Base-by-base conservation (phyloP, 92 coral and sea anemone species). In the Porites evermanni region DNA sequence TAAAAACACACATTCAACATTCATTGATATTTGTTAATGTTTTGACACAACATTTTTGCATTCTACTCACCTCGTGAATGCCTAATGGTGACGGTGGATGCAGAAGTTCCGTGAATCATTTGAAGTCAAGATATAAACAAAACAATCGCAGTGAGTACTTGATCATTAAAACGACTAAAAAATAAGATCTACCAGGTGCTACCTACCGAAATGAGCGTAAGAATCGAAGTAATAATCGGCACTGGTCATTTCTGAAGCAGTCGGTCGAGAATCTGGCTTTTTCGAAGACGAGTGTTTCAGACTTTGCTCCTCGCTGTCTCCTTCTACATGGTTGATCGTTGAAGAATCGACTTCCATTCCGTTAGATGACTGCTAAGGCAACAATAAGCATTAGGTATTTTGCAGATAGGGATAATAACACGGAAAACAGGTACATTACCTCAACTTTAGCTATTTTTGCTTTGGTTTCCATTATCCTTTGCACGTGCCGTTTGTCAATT, bases 221-320 rank as follows among this genome's bases (percentile, higher is more conserved):
- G 99, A 96, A 81, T 96, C 99, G 78, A 96, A 96, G 88, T 96
- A 96, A 76, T 96, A 96, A 78, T 96, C 99, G 14, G 99, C 99
- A 56, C 99, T 96, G 11, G 99, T 96, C 99, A 96, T 96, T 71
- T 96, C 95, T 4, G 94, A 80, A 8, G 95, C 97, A 38, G 73
- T 24, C 50, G 93, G 95, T 20, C 82, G 56, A 17, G 88, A 44
- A 9, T 80, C 88, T 7, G 78, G 84, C 50, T 67, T 72, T 53
- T 80, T 64, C 24, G 92, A 53, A 38, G 86, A 51, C 76, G 87
- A n/a, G 29, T 88, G 54, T 70, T 77, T 86, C 76, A 60, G 78
- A 77, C 75, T 61, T 70, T 67, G 86, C 23, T 20, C 82, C 82
- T 38, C 79, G 83, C 53, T 56, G 3, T 52, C 50, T 74, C 14